Conservation (phyloP, 2,797 vertebrate species). For the Hapalemur alaotrensis region DNA sequence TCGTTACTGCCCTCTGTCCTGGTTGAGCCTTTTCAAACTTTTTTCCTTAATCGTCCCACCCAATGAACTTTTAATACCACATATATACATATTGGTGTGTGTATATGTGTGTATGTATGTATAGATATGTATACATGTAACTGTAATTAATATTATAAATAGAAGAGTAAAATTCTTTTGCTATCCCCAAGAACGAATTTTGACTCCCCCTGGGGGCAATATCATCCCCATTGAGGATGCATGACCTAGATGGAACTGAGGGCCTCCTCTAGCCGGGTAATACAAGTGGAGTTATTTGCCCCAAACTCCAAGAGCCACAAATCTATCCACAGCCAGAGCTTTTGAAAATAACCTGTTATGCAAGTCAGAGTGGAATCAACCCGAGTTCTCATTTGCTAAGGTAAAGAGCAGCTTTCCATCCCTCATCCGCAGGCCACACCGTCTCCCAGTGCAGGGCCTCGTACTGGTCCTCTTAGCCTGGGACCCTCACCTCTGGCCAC, state of each 20-base stretch:
- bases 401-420: background rate
- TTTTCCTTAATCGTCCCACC: background rate
- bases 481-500: background rate
- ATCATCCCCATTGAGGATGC: background rate
- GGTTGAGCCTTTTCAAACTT: background rate
- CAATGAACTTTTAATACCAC: background rate
- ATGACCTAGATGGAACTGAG: background rate
- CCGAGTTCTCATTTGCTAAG: background rate
- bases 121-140: background rate
- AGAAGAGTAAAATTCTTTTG: background rate
- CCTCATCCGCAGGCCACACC: background rate
- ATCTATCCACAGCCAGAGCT: background rate
- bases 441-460: background rate
- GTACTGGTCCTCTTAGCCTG: background rate
- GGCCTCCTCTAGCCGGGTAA: background rate
- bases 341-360: background rate
- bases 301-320: background rate
- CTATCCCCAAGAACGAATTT: background rate
- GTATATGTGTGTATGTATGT: background rate
- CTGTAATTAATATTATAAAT: background rate
- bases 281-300: background rate
- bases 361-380: background rate
- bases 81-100: background rate
- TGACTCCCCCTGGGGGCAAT: background rate
- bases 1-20: background rate